These are phyloP conservation scores for Corythaixoides concolor DNA, from an alignment of 2,113 vertebrate species.

Conservation along the genomic window DNA sequence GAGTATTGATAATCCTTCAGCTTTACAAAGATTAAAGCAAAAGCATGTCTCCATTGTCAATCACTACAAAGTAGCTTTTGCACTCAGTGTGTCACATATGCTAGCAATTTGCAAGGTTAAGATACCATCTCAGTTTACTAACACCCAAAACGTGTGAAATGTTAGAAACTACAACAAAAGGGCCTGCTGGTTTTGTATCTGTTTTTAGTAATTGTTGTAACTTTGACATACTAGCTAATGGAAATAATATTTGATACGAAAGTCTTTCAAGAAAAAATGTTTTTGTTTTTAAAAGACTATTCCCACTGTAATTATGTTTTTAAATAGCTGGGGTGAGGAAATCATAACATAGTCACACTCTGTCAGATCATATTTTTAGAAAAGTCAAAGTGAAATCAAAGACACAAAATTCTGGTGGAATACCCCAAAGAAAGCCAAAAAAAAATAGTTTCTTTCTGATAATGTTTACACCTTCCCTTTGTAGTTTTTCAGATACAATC, in stretches of 20 bases:
- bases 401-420: background rate
- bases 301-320: background rate
- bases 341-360: background rate
- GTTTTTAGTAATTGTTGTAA: background rate
- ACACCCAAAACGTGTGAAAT: background rate
- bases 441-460: background rate
- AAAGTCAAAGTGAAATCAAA: background rate
- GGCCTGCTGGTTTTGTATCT: background rate
- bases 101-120: background rate
- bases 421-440: background rate
- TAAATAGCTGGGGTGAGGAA: background rate
- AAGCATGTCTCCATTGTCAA: background rate
- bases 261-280: background rate
- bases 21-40: background rate
- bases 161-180: background rate
- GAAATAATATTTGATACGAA: background rate
- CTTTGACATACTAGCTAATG: background rate
- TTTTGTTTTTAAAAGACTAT: background rate
- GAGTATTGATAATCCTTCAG: background rate
- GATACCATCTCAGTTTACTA: background rate
- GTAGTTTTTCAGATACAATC: background rate
- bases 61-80: background rate
- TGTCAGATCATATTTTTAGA: background rate
- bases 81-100: background rate
- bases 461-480: background rate